Percentiles rank a stretch among this genome's conserved stretches.
Evolutionary conservation across 2,888 invertebrate species (phyloP).

Genomic region (Cheilosia variabilis): DNA sequence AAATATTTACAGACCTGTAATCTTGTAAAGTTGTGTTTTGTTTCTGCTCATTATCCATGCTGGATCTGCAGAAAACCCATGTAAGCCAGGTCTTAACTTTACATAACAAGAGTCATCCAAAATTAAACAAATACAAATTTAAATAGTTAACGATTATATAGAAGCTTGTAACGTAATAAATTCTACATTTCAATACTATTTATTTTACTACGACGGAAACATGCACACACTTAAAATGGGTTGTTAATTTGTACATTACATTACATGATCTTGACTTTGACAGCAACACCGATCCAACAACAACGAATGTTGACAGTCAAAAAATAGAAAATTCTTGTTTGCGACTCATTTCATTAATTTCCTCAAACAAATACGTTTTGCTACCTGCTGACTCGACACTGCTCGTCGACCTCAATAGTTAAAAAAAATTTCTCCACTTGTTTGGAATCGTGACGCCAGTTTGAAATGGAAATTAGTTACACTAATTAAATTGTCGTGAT

Average conservation of each 20-base stretch:
- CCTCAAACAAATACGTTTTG: constrained; percentile 26
- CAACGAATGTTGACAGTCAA: constrained; percentile 8
- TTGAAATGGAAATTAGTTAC: constrained; percentile 15
- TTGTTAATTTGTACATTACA: constrained; percentile 1
- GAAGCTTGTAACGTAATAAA: no score
- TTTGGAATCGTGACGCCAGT: background rate
- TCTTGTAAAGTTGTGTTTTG: no score
- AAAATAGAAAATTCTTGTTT: constrained; percentile 6
- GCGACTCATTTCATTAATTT: constrained; percentile 50
- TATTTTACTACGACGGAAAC: constrained; percentile 6
- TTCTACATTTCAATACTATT: background rate
- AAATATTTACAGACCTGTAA: no score
- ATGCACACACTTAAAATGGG: background rate
- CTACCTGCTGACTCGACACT: constrained; percentile 62
- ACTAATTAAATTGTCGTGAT: background rate
- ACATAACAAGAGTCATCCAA: no score
- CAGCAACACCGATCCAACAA: background rate
- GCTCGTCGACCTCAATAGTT: constrained; percentile 52
- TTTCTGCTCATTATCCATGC: no score
- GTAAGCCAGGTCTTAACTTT: no score
- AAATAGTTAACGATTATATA: no score
- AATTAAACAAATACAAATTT: no score
- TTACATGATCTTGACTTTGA: constrained; percentile 51
- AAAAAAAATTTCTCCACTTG: constrained; percentile 28
- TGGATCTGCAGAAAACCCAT: no score